These are phyloP conservation scores for Pygoscelis antarcticus DNA, from an alignment of 2,113 vertebrate genomes.

Conservation along the genomic window DNA sequence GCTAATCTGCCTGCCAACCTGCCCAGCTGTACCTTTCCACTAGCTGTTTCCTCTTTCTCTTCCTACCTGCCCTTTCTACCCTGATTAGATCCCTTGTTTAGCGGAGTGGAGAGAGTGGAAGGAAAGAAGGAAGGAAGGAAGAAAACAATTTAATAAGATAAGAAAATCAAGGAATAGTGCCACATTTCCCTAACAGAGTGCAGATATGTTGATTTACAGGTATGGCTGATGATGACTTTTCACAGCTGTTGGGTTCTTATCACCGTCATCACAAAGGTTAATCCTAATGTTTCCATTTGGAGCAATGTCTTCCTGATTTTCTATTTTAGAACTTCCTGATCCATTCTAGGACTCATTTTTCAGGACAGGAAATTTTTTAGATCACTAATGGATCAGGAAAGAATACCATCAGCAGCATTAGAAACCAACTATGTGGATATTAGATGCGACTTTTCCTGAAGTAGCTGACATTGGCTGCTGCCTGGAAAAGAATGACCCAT, in stretches of 20 bases:
- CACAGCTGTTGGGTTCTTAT: background rate
- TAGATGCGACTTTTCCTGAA: background rate
- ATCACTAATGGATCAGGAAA: background rate
- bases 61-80: background rate
- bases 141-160: background rate
- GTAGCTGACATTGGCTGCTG: background rate
- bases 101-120: background rate
- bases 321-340: background rate
- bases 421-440: background rate
- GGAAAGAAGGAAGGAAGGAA: background rate
- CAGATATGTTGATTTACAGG: background rate
- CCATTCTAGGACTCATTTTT: background rate
- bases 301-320: background rate
- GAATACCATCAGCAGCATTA: background rate
- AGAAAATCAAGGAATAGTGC: background rate
- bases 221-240: background rate
- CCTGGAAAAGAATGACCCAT: background rate
- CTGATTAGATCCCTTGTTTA: background rate
- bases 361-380: background rate
- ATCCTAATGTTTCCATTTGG: background rate
- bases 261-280: background rate
- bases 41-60: background rate
- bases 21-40: background rate
- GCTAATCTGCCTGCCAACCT: background rate
- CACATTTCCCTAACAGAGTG: background rate